phyloP scores from a whole-genome alignment of 2,113 vertebrate genomes.

The Equus przewalskii region DNA sequence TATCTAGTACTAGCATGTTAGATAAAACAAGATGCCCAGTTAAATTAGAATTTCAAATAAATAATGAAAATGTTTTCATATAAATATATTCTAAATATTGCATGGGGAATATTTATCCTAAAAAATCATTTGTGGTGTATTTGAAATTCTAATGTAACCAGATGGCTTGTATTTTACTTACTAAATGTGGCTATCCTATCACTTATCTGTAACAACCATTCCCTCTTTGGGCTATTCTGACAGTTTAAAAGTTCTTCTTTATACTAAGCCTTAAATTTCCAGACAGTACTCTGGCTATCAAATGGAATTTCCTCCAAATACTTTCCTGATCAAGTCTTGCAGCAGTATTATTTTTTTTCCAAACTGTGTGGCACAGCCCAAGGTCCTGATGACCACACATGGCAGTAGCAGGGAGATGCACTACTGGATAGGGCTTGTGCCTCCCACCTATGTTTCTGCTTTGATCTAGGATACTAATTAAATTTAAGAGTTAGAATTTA shows the following conservation, averaged over 20 bases:
- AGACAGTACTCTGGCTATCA: neutral
- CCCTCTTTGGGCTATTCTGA: neutral
- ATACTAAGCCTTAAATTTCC: neutral
- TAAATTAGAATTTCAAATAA: neutral
- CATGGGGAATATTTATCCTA: neutral
- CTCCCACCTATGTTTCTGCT: neutral
- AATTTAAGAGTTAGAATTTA: neutral
- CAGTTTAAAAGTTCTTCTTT: neutral
- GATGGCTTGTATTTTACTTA: neutral
- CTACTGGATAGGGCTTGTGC: fast-evolving
- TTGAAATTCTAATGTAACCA: neutral
- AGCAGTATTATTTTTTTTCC: neutral
- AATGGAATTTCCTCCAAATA: neutral
- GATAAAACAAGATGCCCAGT: neutral
- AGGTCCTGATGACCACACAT: fast-evolving
- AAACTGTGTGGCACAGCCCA: neutral
- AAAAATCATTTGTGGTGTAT: neutral
- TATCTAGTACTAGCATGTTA: neutral
- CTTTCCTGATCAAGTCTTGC: neutral
- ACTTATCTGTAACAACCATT: neutral
- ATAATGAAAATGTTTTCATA: neutral
- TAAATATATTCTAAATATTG: neutral
- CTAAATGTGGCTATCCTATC: neutral
- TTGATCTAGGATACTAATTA: neutral
- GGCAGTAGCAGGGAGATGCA: fast-evolving